Base-by-base conservation (phyloP, 1,140 invertebrate genomes). In the Caenorhabditis tropicalis region DNA sequence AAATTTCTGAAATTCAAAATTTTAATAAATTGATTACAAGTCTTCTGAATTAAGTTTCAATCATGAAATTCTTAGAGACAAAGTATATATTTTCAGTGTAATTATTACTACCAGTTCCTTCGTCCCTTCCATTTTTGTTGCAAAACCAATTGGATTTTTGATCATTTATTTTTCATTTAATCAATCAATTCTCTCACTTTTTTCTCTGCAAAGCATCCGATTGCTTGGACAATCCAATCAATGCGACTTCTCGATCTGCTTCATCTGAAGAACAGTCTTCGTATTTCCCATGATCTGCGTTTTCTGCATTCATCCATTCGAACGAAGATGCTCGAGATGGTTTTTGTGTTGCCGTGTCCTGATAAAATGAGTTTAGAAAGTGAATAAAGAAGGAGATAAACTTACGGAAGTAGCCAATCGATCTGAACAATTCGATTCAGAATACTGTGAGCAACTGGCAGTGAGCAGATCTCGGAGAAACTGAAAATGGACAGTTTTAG, bases 221-320 rank as follows among this genome's bases (percentile, higher is more conserved):
- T 15, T 74, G 65, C 43, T 74, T 74, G 36, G 36, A 12, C 65
- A 74, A 43, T 74, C 36, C 65, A 43, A 74, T 74, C 36, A 24
- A 74, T 27, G 65, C 65, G 10, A 74, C 65, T 74, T 74, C 65
- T 74, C 65, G 65, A 43, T 74, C 65, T 19, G 65, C 65, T 46
- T 74, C 65, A 74, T 74, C 65, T 1, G 65, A 74, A 10, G 65
- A 74, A 43, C 65, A 74, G 3, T 74, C 19, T 27, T 74, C 65
- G 27, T 74, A 74, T 24, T 74, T 74, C 15, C 36, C 65, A 15
- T 39, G 65, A 21, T 31, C 36, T 12, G 65, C 19, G 24, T 46
- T 46, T 74, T 43, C 65, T 24, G 58, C 31, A 39, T 65, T 65
- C 31, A 74, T 12, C 65, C 65, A 74, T 43, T 74, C 65, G 65